These are phyloP conservation scores for Acanthochromis polyacanthus DNA, from an alignment of 2,113 vertebrate species.

Conservation along the genomic window DNA sequence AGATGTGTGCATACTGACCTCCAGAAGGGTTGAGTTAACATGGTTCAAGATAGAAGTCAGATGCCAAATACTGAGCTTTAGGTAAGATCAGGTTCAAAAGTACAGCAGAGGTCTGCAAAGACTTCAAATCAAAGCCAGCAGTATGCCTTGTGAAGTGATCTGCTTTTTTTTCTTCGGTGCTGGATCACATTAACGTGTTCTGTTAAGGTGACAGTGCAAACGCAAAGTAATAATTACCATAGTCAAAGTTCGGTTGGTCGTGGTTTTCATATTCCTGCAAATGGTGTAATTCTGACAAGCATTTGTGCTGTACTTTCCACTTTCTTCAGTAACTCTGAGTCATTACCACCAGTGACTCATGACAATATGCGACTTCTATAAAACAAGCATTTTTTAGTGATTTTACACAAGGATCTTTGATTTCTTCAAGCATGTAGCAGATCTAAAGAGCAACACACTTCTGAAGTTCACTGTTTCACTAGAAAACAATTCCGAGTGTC, in stretches of 20 bases:
- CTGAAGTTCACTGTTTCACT: not conserved
- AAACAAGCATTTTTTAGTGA: not conserved
- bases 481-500: not conserved
- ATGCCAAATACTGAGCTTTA: conserved; percentile 24
- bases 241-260: conserved; percentile 1
- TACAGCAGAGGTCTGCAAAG: conserved; percentile 19
- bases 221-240: conserved; percentile 3
- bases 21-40: conserved; percentile 28
- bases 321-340: conserved; percentile 36
- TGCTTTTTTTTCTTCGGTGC: conserved; percentile 3
- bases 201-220: not conserved
- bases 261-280: conserved; percentile 39
- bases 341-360: conserved; percentile 49
- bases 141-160: not conserved
- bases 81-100: conserved; percentile 20
- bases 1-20: conserved; percentile 2
- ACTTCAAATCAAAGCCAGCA: conserved; percentile 24
- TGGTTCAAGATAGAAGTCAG: conserved; percentile 31
- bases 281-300: conserved; percentile 2
- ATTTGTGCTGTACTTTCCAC: conserved; percentile 56
- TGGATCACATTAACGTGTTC: not conserved
- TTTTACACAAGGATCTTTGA: not conserved
- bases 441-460: not conserved
- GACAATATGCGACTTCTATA: conserved; percentile 19
- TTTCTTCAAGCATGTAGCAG: not conserved